A percentile compares a stretch with the other conserved stretches of the same genome.
These are phyloP conservation scores for Tenthredo scrophulariae DNA, from an alignment of 2,888 invertebrate genomes.

Conservation along the genomic window DNA sequence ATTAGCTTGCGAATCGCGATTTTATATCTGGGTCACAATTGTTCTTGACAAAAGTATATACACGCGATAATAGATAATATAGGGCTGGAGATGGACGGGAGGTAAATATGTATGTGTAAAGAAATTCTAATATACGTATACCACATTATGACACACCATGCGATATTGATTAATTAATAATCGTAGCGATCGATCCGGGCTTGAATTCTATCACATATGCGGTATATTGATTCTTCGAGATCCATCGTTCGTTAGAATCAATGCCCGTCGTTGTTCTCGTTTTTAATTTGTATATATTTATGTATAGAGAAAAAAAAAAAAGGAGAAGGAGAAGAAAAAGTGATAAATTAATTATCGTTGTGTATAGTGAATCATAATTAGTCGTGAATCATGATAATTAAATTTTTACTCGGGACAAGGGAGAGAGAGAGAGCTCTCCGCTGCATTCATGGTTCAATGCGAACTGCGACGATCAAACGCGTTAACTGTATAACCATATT, in stretches of 20 bases:
- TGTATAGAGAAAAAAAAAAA: neutral
- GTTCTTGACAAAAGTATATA: neutral
- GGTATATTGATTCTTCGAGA: too few relatives aligned
- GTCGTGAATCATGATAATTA: neutral
- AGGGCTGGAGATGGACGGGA: too few relatives aligned
- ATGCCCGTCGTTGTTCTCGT: neutral
- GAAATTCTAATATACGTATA: too few relatives aligned
- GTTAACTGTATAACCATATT: slow-evolving; percentile 5
- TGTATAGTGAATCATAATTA: neutral
- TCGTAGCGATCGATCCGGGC: too few relatives aligned
- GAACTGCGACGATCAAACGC: neutral
- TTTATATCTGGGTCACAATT: slow-evolving; percentile 4
- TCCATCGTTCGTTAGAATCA: too few relatives aligned
- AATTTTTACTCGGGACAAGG: neutral
- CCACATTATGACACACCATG: too few relatives aligned
- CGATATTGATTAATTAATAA: too few relatives aligned
- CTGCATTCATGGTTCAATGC: neutral
- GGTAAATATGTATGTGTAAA: too few relatives aligned
- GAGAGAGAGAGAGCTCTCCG: neutral
- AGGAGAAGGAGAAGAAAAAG: neutral
- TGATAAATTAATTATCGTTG: neutral
- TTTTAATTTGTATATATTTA: neutral
- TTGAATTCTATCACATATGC: too few relatives aligned
- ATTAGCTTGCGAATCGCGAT: neutral
- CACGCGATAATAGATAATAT: too few relatives aligned